phyloP scores from a whole-genome alignment of 1,140 invertebrate species.

The Lordiphosa clarofinis region DNA sequence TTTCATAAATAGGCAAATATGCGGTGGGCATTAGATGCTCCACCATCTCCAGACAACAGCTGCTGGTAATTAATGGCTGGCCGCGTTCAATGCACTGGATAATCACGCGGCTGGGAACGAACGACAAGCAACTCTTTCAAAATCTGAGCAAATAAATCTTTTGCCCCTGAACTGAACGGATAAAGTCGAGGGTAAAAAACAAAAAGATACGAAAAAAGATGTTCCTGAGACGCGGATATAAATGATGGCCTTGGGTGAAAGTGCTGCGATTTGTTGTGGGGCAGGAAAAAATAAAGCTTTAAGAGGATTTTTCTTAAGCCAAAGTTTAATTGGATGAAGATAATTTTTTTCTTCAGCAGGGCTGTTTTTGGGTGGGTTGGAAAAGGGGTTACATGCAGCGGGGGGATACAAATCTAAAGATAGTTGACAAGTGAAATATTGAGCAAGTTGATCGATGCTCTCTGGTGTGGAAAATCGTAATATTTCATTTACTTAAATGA shows the following conservation, averaged over 20 bases:
- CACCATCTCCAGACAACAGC: slow-evolving; percentile 37
- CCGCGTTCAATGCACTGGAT: slow-evolving; percentile 73
- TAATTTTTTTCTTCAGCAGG: not conserved
- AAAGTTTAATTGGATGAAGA: slow-evolving; percentile 12
- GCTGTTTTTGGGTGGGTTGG: slow-evolving; percentile 1
- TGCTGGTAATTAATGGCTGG: slow-evolving; percentile 72
- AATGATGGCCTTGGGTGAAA: slow-evolving; percentile 53
- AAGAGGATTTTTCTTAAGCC: slow-evolving; percentile 6
- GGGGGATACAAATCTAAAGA: not conserved
- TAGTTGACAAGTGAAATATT: too few relatives aligned
- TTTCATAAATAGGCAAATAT: slow-evolving; percentile 75
- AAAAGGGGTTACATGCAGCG: too few relatives aligned
- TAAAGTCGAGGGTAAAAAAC: slow-evolving; percentile 36
- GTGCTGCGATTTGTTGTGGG: slow-evolving; percentile 53
- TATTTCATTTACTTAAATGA: too few relatives aligned
- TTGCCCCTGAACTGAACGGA: slow-evolving; percentile 10
- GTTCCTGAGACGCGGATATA: slow-evolving; percentile 45
- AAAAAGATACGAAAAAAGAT: slow-evolving; percentile 25
- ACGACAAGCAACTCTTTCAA: slow-evolving; percentile 54
- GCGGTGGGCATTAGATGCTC: slow-evolving; percentile 21
- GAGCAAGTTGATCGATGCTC: too few relatives aligned
- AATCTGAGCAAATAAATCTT: slow-evolving; percentile 74
- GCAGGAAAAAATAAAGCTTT: slow-evolving; percentile 3
- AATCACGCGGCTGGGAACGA: slow-evolving; percentile 49
- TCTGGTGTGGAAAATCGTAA: too few relatives aligned